Conservation (phyloP, 2,113 vertebrate genomes). For the Eidolon helvum region DNA sequence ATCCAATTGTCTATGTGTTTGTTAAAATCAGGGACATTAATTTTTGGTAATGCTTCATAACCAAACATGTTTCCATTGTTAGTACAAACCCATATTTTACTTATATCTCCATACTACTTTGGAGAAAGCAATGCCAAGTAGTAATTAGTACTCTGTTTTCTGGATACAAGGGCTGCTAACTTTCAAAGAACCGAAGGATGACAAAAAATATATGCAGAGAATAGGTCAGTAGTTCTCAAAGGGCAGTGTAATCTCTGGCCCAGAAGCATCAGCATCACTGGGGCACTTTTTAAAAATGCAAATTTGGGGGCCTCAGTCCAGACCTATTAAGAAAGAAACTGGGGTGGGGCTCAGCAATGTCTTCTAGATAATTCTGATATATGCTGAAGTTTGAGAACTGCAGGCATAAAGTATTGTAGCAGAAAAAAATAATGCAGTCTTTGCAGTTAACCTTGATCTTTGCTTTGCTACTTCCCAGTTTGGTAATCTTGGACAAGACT, state of each 20-base stretch:
- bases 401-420: background rate
- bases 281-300: background rate
- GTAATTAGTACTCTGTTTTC: background rate
- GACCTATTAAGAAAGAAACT: background rate
- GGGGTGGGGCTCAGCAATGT: background rate
- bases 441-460: background rate
- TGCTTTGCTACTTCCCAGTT: background rate
- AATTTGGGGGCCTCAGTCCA: background rate
- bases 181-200: background rate
- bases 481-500: background rate
- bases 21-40: background rate
- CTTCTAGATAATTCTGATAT: background rate
- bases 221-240: background rate
- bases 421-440: background rate
- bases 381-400: background rate
- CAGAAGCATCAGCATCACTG: background rate
- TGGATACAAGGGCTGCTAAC: background rate
- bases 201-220: background rate
- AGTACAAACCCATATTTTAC: background rate
- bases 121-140: background rate
- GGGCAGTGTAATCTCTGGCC: background rate
- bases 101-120: background rate
- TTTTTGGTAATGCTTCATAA: background rate
- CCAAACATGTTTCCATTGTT: background rate
- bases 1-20: background rate